phyloP scores from a whole-genome alignment of 30 jellyfish, hydroid and myxozoan genomes.

The Aurelia aurita region DNA sequence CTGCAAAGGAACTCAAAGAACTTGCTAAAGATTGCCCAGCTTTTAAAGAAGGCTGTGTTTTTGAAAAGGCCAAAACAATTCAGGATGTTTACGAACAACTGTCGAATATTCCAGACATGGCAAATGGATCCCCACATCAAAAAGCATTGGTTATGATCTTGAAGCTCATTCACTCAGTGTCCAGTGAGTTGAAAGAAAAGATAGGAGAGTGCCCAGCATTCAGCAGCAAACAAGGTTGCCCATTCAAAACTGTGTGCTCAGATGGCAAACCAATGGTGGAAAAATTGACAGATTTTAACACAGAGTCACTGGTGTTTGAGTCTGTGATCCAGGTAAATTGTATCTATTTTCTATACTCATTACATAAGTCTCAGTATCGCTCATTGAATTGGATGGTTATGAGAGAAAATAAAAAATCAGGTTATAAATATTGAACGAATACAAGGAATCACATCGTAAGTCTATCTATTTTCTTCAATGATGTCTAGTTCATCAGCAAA shows the following conservation, averaged over 20 bases:
- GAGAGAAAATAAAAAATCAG: too few relatives aligned
- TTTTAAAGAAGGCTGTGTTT: constrained; percentile 56
- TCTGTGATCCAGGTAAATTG: constrained; percentile 49
- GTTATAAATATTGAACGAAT: too few relatives aligned
- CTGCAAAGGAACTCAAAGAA: constrained; percentile 27
- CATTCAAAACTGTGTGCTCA: constrained; percentile 71
- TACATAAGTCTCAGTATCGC: too few relatives aligned
- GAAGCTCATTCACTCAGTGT: constrained; percentile 67
- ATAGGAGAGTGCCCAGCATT: constrained; percentile 87
- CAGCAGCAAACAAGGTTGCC: constrained; percentile 65
- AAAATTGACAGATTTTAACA: constrained; percentile 33
- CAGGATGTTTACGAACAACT: constrained; percentile 63
- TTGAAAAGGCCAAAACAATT: constrained; percentile 58
- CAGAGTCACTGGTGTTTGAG: constrained; percentile 19
- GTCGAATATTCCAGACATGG: constrained; percentile 55
- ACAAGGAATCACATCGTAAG: too few relatives aligned
- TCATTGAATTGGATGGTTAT: too few relatives aligned
- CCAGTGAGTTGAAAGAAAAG: constrained; percentile 58
- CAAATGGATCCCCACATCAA: constrained; percentile 46
- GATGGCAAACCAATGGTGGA: constrained; percentile 75
- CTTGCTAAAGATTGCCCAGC: constrained; percentile 72
- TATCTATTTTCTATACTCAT: background rate
- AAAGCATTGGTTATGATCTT: constrained; percentile 56
- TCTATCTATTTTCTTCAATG: too few relatives aligned
- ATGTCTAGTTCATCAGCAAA: too few relatives aligned